Evolutionary conservation across 2,888 invertebrate species (phyloP), one percentile per base, ranked within the genome.

Genomic region (Petrolisthes cinctipes): DNA sequence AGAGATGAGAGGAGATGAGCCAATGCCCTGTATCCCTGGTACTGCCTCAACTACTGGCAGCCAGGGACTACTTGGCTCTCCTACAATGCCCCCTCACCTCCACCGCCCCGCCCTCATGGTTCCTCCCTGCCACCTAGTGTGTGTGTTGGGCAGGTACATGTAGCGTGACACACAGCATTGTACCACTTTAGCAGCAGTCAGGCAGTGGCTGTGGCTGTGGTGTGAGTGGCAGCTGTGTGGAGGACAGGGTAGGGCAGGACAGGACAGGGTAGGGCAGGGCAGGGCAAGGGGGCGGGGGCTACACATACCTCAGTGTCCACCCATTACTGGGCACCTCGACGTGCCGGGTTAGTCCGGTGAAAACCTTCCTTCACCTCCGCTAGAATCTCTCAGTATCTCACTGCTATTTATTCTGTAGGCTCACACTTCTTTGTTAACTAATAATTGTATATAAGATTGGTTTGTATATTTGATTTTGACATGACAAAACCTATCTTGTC

Each of bases 1-100:
- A 88, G 82, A 88, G 88, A 88, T 87, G 87, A 87, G 87, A 71
- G 53, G 57, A 54, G 61, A 37, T 76, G 80, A 81, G 83, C 81
- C 83, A 81, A 53, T 54, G 83, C 75, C 57, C 57, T 75, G 37
- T 57, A 68, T 71, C 80, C 80, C 79, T 80, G 83, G 79, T 81
- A 57, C 75, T 68, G 23, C 51, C 17, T 57, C 78, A 71, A 54
- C 56, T 81, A 23, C 82, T 81, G 51, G 61, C 81, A 61, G n/a
- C 53, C 37, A n/a, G n/a, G n/a, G 56, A 56, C 23, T 71, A n/a
- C 83, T 14, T 20, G 23, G 75, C 54, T 54, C 56, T 54, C 79
- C 71, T 20, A n/a, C 75, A 83, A 57, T 82, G 81, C 66, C 66
- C 51, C 81, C n/a, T 71, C 17, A 79, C 57, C 56, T 51, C 57